Evolutionary conservation across 2,888 invertebrate genomes (phyloP).

Genomic region (Machimus rusticus): DNA sequence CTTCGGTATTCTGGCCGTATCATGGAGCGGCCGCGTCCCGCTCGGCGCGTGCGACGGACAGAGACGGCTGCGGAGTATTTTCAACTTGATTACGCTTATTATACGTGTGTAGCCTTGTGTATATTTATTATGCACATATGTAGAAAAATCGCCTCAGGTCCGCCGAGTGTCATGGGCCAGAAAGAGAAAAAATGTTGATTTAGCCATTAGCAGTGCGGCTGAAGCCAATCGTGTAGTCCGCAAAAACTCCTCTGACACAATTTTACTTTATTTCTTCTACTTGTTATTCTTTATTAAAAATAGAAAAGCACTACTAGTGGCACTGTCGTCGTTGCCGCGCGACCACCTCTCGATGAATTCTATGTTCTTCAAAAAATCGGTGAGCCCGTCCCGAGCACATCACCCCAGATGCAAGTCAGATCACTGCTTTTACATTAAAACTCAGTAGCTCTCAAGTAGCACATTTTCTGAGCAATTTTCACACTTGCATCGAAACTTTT

Average conservation of each 20-base stretch:
- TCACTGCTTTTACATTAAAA: neutral
- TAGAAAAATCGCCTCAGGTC: neutral
- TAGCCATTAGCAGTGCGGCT: neutral
- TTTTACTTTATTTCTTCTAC: neutral
- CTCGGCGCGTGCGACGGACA: neutral
- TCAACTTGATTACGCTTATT: conserved; percentile 19
- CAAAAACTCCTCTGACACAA: conserved; percentile 4
- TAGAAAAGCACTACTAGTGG: neutral
- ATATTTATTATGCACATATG: neutral
- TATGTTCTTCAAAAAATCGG: neutral
- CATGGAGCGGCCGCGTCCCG: neutral
- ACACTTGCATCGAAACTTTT: neutral
- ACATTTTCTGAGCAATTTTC: neutral
- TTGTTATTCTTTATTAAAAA: neutral
- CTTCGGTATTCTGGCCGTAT: neutral
- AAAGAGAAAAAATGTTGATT: neutral
- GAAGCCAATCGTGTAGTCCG: neutral
- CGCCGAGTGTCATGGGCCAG: neutral
- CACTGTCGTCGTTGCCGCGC: neutral
- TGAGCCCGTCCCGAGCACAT: neutral
- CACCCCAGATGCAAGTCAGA: neutral
- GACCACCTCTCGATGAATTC: neutral
- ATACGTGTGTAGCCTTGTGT: neutral
- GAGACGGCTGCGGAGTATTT: conserved; percentile 43
- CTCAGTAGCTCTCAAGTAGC: neutral